Evolutionary conservation across 2,888 invertebrate species (phyloP).

Genomic region (Vanessa cardui): DNA sequence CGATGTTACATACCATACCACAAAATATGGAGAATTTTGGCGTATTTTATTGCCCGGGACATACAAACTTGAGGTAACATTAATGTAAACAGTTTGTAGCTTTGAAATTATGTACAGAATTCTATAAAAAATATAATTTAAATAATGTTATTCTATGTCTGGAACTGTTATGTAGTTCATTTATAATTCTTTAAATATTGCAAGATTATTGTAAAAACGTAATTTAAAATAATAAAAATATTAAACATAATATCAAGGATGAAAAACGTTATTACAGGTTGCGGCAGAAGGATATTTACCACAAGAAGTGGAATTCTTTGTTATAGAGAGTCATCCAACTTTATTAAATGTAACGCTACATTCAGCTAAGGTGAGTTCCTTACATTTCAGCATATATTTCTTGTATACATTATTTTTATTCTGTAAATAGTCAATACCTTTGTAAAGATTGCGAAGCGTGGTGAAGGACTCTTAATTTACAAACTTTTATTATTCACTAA

Average conservation of each 20-base stretch:
- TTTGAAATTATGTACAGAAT: neutral
- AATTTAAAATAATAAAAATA: too few species aligned
- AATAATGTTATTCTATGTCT: too few species aligned
- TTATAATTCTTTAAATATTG: too few species aligned
- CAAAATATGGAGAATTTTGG: slow-evolving; percentile 97
- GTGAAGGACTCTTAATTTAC: slow-evolving; percentile 24
- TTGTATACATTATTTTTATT: slow-evolving; percentile 30
- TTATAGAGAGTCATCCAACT: slow-evolving; percentile 93
- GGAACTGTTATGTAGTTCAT: too few species aligned
- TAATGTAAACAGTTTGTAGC: neutral
- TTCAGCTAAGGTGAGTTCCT: slow-evolving; percentile 86
- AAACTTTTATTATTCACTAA: neutral
- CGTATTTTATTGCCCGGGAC: slow-evolving; percentile 93
- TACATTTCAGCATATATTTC: slow-evolving; percentile 35
- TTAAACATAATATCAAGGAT: too few species aligned
- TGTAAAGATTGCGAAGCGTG: neutral
- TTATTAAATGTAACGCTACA: slow-evolving; percentile 91
- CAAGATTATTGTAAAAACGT: too few species aligned
- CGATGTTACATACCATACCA: slow-evolving; percentile 92
- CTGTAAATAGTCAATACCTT: slow-evolving; percentile 20
- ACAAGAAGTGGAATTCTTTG: slow-evolving; percentile 92
- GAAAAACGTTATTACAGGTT: slow-evolving; percentile 78
- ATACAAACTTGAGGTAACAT: slow-evolving; percentile 92
- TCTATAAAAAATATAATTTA: too few species aligned
- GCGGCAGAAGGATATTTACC: slow-evolving; percentile 93